Conservation (phyloP, 2,888 invertebrate genomes). For the Eupithecia inturbata region DNA sequence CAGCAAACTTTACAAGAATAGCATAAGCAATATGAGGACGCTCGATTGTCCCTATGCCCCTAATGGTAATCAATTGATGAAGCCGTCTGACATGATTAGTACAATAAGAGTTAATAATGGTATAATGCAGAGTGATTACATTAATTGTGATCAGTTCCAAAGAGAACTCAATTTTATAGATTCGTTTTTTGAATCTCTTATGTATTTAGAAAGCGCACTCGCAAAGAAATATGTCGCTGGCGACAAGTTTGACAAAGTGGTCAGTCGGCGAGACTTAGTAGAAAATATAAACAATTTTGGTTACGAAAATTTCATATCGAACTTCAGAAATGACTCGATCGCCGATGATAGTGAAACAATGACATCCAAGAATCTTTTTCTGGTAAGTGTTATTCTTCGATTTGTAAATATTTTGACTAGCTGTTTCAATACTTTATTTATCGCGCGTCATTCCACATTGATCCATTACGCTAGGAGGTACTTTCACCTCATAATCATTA, state of each 20-base stretch:
- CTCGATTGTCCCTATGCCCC: slow-evolving; percentile 62
- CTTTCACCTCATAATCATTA: slow-evolving; percentile 5
- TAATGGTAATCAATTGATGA: slow-evolving; percentile 69
- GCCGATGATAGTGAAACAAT: slow-evolving; percentile 74
- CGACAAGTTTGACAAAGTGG: slow-evolving; percentile 60
- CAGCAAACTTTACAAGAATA: slow-evolving; percentile 49
- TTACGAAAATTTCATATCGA: slow-evolving; percentile 67
- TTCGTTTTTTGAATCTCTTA: slow-evolving; percentile 78
- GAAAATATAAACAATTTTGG: slow-evolving; percentile 62
- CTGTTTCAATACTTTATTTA: slow-evolving; percentile 42
- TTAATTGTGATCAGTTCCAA: slow-evolving; percentile 77
- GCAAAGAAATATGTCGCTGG: slow-evolving; percentile 63
- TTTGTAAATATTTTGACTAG: slow-evolving; percentile 67
- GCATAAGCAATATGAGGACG: slow-evolving; percentile 58
- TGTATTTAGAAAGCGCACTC: slow-evolving; percentile 73
- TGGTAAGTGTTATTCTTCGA: slow-evolving; percentile 76
- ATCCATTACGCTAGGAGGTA: slow-evolving; percentile 37
- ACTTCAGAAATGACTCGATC: slow-evolving; percentile 67
- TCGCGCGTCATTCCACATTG: slow-evolving; percentile 40
- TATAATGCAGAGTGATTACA: slow-evolving; percentile 66
- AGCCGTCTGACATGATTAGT: slow-evolving; percentile 78
- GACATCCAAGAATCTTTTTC: slow-evolving; percentile 80
- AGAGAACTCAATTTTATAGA: slow-evolving; percentile 79
- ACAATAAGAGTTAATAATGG: slow-evolving; percentile 69
- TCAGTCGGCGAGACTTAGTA: slow-evolving; percentile 50